These are phyloP conservation scores for Drosophila repletoides DNA, from an alignment of 1,140 invertebrate species.

Conservation along the genomic window DNA sequence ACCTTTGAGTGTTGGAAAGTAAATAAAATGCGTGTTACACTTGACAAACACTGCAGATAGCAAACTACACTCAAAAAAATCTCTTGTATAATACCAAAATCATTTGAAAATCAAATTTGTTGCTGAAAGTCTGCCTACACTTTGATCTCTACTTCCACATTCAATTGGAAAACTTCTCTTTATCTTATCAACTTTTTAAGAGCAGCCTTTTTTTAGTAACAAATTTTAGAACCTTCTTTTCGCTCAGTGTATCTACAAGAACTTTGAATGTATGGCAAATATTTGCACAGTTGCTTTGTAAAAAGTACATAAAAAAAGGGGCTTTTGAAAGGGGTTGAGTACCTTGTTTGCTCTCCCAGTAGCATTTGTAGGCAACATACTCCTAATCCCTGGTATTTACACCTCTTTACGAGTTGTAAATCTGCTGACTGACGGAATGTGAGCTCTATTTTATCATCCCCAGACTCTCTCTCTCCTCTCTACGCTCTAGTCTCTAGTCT, in stretches of 20 bases:
- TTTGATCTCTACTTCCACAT: slow-evolving; percentile 7
- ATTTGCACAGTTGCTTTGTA: slow-evolving; percentile 54
- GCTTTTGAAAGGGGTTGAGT: slow-evolving; percentile 25
- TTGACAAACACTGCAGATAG: slow-evolving; percentile 59
- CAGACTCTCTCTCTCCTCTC: neutral
- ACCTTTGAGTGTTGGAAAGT: slow-evolving; percentile 65
- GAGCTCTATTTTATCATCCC: slow-evolving; percentile 1
- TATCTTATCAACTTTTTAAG: too few relatives aligned
- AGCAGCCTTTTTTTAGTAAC: too few relatives aligned
- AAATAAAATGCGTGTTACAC: slow-evolving; percentile 74
- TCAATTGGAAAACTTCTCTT: too few relatives aligned
- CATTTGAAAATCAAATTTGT: too few relatives aligned
- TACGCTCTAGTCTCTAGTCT: neutral
- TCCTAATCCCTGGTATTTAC: slow-evolving; percentile 71
- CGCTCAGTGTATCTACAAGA: too few relatives aligned
- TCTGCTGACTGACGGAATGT: slow-evolving; percentile 24
- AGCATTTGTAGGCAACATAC: slow-evolving; percentile 55
- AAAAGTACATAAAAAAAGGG: slow-evolving; percentile 16
- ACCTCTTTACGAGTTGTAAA: slow-evolving; percentile 56
- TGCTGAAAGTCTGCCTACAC: too few relatives aligned
- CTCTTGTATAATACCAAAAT: too few relatives aligned
- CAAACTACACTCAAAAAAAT: slow-evolving; percentile 7
- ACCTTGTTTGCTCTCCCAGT: slow-evolving; percentile 47
- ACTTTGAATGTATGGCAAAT: slow-evolving; percentile 55
- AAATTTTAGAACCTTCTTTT: too few relatives aligned